Evolutionary conservation across 2,888 invertebrate genomes (phyloP), one percentile per base, ranked within the genome.

Genomic region (Agonopterix subpropinquella): DNA sequence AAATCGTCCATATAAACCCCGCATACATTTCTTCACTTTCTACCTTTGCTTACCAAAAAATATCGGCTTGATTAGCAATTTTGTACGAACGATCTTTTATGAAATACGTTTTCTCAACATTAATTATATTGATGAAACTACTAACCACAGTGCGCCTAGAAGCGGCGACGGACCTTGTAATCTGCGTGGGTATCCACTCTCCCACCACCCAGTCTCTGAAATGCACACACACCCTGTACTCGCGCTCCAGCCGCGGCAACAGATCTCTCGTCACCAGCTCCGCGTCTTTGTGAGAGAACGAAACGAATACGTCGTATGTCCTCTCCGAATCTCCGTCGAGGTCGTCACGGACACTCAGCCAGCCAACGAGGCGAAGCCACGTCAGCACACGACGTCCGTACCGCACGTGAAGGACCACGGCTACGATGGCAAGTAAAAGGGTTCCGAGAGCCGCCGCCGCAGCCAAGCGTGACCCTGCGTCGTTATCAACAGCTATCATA

Each of bases 241-340:
- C 28, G 5, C 28, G 28, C 28, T 28, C 28, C 5, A 28, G 7
- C 28, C 28, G 28, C 28, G 92, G 89, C n/a, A 95, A 85, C 36
- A 96, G 68, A 48, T 91, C 84, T 15, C 92, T 89, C 0, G 90
- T 79, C 0, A 95, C 92, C 62, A 94, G 93, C 2, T 90, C 89
- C 59, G 93, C 92, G 67, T 96, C 95, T 66, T 91, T 90, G 64
- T 94, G 92, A 0, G 95, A 93, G 70, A 92, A 96, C 55, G 95
- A 95, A 47, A 96, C 87, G 70, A 96, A 96, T 0, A 94, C 94
- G 70, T 96, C 96, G 71, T 92, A 96, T n/a, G 37, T 41, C 11
- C 61, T 61, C 58, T 61, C 63, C 1, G 65, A 55, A 56, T 63
- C 65, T 1, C 52, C 28, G 3, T 57, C 52, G 3, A 61, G 59